Evolutionary conservation across 35 echinoderm and acorn worm species (phyloP).

Genomic region (Apostichopus californicus): DNA sequence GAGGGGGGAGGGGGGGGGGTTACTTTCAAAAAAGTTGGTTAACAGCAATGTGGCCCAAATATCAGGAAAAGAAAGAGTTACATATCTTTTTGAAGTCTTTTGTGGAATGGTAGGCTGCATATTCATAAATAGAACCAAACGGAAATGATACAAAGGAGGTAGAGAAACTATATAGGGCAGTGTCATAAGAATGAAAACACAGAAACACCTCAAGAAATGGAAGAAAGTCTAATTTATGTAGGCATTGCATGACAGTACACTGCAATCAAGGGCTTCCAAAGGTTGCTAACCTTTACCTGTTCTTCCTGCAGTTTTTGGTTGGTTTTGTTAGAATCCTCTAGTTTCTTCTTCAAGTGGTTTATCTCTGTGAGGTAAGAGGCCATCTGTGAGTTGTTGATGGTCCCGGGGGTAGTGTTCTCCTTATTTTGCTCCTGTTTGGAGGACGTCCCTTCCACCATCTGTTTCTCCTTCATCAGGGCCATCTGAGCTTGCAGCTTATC

Average conservation of each 20-base stretch:
- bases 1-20: no score
- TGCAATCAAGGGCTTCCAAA: conserved; percentile 1
- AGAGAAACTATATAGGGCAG: no score
- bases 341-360: conserved; percentile 56
- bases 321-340: conserved; percentile 74
- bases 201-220: no score
- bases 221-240: neutral
- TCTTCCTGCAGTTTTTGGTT: conserved; percentile 62
- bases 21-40: no score
- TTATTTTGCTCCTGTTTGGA: conserved; percentile 39
- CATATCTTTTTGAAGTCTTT: no score
- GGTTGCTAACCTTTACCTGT: conserved; percentile 52
- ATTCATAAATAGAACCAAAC: no score
- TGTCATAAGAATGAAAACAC: no score
- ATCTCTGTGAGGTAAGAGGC: conserved; percentile 26
- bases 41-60: no score
- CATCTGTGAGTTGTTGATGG: conserved; percentile 15
- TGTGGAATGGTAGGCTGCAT: no score
- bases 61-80: no score
- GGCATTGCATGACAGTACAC: neutral
- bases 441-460: conserved; percentile 57
- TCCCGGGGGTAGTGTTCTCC: conserved; percentile 33
- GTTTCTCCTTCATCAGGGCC: conserved; percentile 74
- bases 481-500: conserved; percentile 77
- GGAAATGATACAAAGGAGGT: no score